Evolutionary conservation across 1,140 invertebrate genomes (phyloP).

Genomic region (Amyelois transitella): DNA sequence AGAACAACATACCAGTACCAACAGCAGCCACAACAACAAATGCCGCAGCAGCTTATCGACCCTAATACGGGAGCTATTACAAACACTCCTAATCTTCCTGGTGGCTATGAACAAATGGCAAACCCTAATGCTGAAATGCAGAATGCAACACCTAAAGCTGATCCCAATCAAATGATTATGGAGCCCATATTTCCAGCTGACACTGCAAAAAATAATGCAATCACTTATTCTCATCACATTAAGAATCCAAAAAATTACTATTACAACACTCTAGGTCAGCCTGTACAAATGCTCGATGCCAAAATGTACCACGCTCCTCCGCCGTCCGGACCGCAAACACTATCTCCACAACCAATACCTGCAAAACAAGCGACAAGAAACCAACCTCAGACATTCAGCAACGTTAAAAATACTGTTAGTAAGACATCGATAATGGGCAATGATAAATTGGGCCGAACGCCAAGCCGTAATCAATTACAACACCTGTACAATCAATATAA

Average conservation of each 20-base stretch:
- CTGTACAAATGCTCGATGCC: constrained; percentile 37
- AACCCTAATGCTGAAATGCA: constrained; percentile 7
- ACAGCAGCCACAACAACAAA: constrained; percentile 21
- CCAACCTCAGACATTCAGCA: constrained; percentile 26
- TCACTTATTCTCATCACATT: background rate
- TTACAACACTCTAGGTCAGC: constrained; percentile 58
- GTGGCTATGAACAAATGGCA: constrained; percentile 17
- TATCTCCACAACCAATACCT: constrained; percentile 38
- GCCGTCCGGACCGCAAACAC: constrained; percentile 42
- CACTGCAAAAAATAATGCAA: constrained; percentile 22
- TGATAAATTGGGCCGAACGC: constrained; percentile 22
- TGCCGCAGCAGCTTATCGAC: constrained; percentile 20
- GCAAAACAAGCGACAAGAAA: constrained; percentile 16
- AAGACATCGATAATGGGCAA: constrained; percentile 49
- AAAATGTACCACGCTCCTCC: constrained; percentile 27
- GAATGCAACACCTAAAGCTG: background rate
- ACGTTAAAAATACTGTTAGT: constrained; percentile 51
- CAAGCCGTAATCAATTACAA: constrained; percentile 52
- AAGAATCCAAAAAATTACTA: constrained; percentile 22
- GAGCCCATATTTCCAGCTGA: constrained; percentile 50
- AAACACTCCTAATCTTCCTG: constrained; percentile 13
- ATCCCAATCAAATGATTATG: constrained; percentile 24
- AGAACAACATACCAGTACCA: constrained; percentile 3
- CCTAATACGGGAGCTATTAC: constrained; percentile 14
- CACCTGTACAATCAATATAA: constrained; percentile 60